Conservation (phyloP, 2,113 vertebrate species). For the Mandrillus leucophaeus region DNA sequence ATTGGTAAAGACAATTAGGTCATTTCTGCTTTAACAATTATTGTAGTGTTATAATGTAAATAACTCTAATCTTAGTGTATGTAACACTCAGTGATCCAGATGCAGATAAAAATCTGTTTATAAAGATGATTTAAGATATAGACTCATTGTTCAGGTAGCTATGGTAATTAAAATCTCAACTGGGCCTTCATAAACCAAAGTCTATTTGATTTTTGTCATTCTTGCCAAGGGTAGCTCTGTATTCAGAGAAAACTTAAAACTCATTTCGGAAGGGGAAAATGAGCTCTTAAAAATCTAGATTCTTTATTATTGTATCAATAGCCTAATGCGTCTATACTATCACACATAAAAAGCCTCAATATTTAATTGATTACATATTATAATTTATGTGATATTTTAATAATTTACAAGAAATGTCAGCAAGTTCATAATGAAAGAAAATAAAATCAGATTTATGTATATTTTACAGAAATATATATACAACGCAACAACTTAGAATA, state of each 20-base stretch:
- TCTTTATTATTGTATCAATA: neutral
- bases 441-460: neutral
- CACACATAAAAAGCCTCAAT: neutral
- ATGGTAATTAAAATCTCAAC: slow-evolving; percentile 48
- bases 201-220: slow-evolving; percentile 66
- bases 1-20: neutral
- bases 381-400: neutral
- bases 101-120: slow-evolving; percentile 40
- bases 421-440: neutral
- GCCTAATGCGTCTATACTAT: neutral
- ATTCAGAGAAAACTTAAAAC: slow-evolving; percentile 28
- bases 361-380: neutral
- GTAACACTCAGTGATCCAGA: neutral
- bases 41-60: slow-evolving; percentile 1
- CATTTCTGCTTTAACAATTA: neutral
- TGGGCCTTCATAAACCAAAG: slow-evolving; percentile 45
- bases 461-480: neutral
- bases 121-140: slow-evolving; percentile 54
- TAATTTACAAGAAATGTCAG: neutral
- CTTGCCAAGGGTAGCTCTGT: neutral
- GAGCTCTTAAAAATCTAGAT: slow-evolving; percentile 5
- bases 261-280: neutral
- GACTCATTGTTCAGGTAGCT: slow-evolving; percentile 28
- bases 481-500: neutral
- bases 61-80: slow-evolving; percentile 26